Conservation (phyloP, 2,797 vertebrate genomes). For the Sphenodon punctatus region DNA sequence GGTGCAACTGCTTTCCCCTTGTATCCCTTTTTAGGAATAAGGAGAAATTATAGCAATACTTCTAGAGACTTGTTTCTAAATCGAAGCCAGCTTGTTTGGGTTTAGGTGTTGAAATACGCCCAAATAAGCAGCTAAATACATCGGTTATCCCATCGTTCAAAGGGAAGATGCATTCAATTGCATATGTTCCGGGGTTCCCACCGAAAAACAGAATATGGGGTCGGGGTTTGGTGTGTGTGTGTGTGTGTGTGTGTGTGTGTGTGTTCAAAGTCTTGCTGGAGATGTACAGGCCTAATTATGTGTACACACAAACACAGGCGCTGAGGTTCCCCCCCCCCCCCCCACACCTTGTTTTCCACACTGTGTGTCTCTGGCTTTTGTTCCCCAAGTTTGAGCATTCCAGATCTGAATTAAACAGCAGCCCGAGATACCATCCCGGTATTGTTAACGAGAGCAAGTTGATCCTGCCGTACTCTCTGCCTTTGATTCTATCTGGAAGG, state of each 20-base stretch:
- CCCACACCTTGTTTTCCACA: not conserved
- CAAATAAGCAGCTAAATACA: too few relatives aligned
- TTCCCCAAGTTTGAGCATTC: slow-evolving; percentile 50
- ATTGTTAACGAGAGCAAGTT: slow-evolving; percentile 80
- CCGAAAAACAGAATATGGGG: not conserved
- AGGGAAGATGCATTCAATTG: too few relatives aligned
- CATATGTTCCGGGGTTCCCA: not conserved
- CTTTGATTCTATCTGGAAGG: slow-evolving; percentile 87
- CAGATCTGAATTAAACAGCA: slow-evolving; percentile 16
- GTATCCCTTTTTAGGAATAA: too few relatives aligned
- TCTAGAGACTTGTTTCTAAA: too few relatives aligned
- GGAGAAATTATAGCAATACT: too few relatives aligned
- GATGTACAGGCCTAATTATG: not conserved
- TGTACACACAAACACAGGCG: not conserved
- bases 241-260: not conserved
- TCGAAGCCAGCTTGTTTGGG: too few relatives aligned
- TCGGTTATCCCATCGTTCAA: too few relatives aligned
- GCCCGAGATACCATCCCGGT: slow-evolving; percentile 24
- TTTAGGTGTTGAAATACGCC: too few relatives aligned
- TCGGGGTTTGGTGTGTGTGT: too few relatives aligned
- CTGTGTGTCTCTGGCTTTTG: slow-evolving; percentile 32
- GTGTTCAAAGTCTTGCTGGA: not conserved
- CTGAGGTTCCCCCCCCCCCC: not conserved
- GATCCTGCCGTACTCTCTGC: slow-evolving; percentile 81
- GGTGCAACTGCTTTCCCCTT: too few relatives aligned